Base-by-base conservation (phyloP, 2,797 vertebrate genomes). In the Falco concolor region DNA sequence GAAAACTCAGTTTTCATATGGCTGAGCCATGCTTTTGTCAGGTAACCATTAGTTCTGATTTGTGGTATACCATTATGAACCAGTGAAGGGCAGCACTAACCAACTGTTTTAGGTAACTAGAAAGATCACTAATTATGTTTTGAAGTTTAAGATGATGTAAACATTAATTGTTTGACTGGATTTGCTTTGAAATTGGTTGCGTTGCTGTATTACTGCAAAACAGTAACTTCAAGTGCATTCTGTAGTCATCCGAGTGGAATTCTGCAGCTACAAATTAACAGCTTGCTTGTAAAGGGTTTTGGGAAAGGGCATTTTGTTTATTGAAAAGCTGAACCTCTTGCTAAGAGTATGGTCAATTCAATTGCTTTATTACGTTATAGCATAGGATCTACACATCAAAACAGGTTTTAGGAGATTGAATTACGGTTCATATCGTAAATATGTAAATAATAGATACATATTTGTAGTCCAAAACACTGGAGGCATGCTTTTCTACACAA, bases 71-170 rank as follows among this genome's bases (percentile, higher is more conserved):
- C 93, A 69, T 76, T 53, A 56, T 2, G n/a, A 95, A 85, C 96
- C 94, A 96, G 95, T 28, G 77, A 97, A 98, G 91, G 95, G 95
- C 95, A 96, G 96, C 87, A 96, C 84, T 61, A 90, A 76, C 84
- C 89, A 97, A 96, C 28, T 28, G 73, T 96, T 97, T 90, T 81
- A 59, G 69, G 83, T 96, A 74, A 84, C 40, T 69, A 60, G 77
- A 88, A 38, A 64, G 67, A 86, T 87, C 42, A 57, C 59, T 82
- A 73, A 89, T 95, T 93, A 86, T 61, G 42, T 92, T 91, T 83
- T 59, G 70, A 84, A 83, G 45, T 84, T 95, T 75, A 47, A 91
- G 88, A 20, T 81, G 32, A 81, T 63, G 57, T 73, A 91, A 93
- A 63, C 13, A 20, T 74, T 77, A 94, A 60, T 61, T 60, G 20